Evolutionary conservation across 2,113 vertebrate species (phyloP).

Genomic region (Mus spicilegus): DNA sequence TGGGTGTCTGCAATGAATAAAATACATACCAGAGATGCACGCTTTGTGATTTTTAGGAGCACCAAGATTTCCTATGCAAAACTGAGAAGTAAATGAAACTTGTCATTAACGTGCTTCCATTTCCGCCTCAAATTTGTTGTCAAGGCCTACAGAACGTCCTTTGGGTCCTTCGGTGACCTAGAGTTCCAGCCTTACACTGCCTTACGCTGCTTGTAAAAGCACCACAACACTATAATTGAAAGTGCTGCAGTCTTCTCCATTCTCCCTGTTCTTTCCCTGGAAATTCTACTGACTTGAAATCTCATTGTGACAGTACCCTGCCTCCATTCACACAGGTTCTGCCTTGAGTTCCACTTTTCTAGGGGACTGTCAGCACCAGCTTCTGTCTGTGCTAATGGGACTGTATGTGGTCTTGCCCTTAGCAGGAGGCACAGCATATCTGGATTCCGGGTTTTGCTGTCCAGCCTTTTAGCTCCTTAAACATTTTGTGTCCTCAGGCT

Average conservation of each 20-base stretch:
- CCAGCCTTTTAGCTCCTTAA: slow-evolving; percentile 25
- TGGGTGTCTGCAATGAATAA: slow-evolving; percentile 56
- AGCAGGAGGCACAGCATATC: neutral
- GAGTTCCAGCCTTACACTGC: neutral
- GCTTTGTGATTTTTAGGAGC: slow-evolving; percentile 55
- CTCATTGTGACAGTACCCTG: neutral
- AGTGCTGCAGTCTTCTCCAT: neutral
- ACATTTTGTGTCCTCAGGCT: slow-evolving; percentile 6
- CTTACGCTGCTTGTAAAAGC: neutral
- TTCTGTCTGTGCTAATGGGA: neutral
- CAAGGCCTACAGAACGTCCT: neutral
- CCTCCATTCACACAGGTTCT: neutral
- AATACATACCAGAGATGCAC: slow-evolving; percentile 49
- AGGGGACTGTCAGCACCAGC: neutral
- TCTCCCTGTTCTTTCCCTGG: neutral
- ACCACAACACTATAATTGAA: neutral
- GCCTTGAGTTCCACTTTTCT: neutral
- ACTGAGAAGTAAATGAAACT: slow-evolving; percentile 42
- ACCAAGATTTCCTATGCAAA: slow-evolving; percentile 34
- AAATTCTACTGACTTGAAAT: slow-evolving; percentile 23
- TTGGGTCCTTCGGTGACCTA: neutral
- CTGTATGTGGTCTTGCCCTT: neutral
- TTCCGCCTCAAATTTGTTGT: neutral
- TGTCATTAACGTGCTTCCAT: neutral
- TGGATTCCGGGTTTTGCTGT: neutral